phyloP scores from a whole-genome alignment of 2,888 invertebrate genomes.

The Geophilus truncorum region DNA sequence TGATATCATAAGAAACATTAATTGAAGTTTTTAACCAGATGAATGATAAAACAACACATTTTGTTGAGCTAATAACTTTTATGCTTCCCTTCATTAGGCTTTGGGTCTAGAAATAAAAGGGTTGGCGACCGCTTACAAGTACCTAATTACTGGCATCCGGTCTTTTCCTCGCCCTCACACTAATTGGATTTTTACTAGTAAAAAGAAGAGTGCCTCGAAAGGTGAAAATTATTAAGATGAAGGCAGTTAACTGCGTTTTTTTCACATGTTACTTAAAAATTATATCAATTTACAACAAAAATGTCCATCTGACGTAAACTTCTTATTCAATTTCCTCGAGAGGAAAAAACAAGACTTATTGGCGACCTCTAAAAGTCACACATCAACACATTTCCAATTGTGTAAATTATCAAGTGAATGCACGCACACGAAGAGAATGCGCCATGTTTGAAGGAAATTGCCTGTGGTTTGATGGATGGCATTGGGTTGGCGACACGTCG shows the following conservation, averaged over 20 bases:
- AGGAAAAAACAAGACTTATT: neutral
- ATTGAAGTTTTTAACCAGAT: neutral
- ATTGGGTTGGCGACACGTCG: neutral
- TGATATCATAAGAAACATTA: neutral
- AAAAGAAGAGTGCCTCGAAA: neutral
- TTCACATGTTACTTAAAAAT: neutral
- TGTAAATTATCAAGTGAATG: neutral
- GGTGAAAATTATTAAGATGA: neutral
- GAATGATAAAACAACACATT: constrained; percentile 5
- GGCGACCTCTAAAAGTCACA: neutral
- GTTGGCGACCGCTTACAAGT: constrained; percentile 1
- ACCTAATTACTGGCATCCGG: constrained; percentile 10
- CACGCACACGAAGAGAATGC: neutral
- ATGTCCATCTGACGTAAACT: neutral
- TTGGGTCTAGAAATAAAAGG: constrained; percentile 1
- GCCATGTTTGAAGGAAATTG: neutral
- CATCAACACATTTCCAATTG: constrained; percentile 1
- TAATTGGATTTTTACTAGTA: neutral
- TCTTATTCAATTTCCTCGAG: neutral
- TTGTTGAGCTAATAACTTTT: constrained; percentile 4
- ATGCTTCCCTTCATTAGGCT: neutral
- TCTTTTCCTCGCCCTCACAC: neutral
- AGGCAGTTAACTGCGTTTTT: neutral
- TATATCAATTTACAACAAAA: neutral
- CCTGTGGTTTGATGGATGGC: neutral